These are phyloP conservation scores for Arvicanthis niloticus DNA, from an alignment of 2,113 vertebrate species.

Conservation along the genomic window DNA sequence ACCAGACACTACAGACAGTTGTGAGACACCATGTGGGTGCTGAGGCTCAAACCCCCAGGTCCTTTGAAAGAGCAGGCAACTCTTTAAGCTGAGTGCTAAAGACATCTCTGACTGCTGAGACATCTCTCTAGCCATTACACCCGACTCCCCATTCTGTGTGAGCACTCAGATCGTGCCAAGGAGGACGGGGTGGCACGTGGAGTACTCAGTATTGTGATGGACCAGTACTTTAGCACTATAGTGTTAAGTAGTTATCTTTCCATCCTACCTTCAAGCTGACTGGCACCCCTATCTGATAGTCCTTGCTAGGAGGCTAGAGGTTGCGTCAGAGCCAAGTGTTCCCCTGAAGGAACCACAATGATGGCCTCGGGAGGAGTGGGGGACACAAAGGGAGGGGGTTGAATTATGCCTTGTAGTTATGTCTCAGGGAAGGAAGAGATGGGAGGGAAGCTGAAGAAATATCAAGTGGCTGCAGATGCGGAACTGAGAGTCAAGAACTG, in stretches of 20 bases:
- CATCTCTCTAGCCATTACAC: background rate
- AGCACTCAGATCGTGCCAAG: background rate
- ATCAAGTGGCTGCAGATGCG: slow-evolving; percentile 54
- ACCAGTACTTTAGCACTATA: background rate
- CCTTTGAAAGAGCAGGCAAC: background rate
- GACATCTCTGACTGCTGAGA: background rate
- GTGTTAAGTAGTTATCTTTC: background rate
- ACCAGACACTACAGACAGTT: background rate
- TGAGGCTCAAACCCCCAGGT: background rate
- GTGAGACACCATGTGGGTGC: background rate
- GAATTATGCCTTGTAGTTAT: background rate
- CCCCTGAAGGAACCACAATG: background rate
- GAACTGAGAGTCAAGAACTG: slow-evolving; percentile 58
- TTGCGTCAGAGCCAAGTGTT: background rate
- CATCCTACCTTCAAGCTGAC: background rate
- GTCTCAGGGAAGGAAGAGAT: background rate
- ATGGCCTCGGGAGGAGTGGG: background rate
- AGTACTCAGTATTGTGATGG: background rate
- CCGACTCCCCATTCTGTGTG: background rate
- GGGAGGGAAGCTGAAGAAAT: slow-evolving; percentile 42
- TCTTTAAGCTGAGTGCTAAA: background rate
- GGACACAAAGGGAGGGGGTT: background rate
- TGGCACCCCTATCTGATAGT: background rate
- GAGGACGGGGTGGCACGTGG: background rate
- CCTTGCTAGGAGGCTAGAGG: background rate